These are phyloP conservation scores for Linurgus olivaceus DNA, from an alignment of 2,797 vertebrate species.

Conservation along the genomic window DNA sequence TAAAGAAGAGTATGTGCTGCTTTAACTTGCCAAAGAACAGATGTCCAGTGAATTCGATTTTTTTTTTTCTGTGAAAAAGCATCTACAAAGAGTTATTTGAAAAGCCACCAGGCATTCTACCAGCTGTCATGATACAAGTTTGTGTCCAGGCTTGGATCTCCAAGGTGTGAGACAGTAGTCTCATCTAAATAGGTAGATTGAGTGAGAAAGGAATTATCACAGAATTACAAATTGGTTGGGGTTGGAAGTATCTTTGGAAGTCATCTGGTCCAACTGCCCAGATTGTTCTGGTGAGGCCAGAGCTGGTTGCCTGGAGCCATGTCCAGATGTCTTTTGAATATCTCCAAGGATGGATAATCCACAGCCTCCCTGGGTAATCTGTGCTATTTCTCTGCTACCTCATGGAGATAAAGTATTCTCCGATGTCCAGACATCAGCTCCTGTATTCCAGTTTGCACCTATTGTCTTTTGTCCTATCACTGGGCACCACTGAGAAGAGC, in stretches of 20 bases:
- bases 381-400: neutral
- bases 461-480: neutral
- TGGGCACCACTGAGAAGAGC: neutral
- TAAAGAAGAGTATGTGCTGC: neutral
- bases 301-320: neutral
- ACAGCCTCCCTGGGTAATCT: neutral
- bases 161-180: neutral
- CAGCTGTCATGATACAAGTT: neutral
- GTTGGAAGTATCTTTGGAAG: neutral
- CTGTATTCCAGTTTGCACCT: neutral
- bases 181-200: neutral
- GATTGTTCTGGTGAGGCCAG: neutral
- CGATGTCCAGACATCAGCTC: neutral
- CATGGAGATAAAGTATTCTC: neutral
- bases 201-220: neutral
- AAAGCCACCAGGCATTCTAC: neutral
- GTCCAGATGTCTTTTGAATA: neutral
- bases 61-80: neutral
- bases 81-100: neutral
- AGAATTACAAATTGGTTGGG: neutral
- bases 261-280: rapidly evolving
- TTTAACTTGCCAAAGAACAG: neutral
- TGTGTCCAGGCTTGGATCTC: neutral
- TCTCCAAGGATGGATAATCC: neutral
- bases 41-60: neutral